Conservation (phyloP, 1,140 invertebrate genomes). For the Papilio glaucus region DNA sequence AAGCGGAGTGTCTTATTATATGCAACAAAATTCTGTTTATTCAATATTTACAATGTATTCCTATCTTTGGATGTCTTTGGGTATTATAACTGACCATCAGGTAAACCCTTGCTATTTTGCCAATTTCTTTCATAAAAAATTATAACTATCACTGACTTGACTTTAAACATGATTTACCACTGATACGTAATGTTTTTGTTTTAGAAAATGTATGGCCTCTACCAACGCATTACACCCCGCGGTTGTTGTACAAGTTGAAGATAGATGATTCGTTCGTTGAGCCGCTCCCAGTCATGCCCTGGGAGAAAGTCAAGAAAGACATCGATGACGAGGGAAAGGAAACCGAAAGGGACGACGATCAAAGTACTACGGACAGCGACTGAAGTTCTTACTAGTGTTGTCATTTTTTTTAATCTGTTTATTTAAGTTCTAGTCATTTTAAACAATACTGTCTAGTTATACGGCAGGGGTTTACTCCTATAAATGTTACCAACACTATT, state of each 20-base stretch:
- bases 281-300: conserved; percentile 75
- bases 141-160: neutral
- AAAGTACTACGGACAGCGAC: conserved; percentile 41
- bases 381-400: neutral
- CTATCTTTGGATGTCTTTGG: too few relatives aligned
- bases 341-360: conserved; percentile 51
- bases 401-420: conserved; percentile 1
- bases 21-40: too few relatives aligned
- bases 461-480: neutral
- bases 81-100: too few relatives aligned
- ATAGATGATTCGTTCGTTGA: conserved; percentile 77
- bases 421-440: conserved; percentile 44
- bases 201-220: conserved; percentile 75
- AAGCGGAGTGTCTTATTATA: too few relatives aligned
- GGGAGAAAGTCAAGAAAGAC: conserved; percentile 69
- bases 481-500: too few relatives aligned
- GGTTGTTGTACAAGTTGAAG: conserved; percentile 71
- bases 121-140: too few relatives aligned
- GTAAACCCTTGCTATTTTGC: too few relatives aligned
- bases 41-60: too few relatives aligned
- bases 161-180: neutral
- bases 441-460: neutral
- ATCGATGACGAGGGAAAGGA: conserved; percentile 59
- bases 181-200: conserved; percentile 37
- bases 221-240: conserved; percentile 71